phyloP scores from a whole-genome alignment of 2,113 vertebrate genomes.

The Myanophis thanlyinensis region DNA sequence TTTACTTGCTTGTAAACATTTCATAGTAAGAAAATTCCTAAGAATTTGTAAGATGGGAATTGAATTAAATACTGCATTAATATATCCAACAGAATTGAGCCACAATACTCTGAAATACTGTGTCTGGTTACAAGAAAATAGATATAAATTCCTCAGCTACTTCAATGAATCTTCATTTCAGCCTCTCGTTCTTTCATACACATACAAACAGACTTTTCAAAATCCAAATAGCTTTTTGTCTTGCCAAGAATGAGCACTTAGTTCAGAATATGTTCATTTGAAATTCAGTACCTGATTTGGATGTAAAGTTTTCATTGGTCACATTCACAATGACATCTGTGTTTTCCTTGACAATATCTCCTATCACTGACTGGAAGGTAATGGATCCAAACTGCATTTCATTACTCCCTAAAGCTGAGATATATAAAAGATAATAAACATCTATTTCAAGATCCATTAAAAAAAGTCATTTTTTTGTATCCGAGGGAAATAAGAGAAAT shows the following conservation, averaged over 20 bases:
- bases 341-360: slow-evolving; percentile 84
- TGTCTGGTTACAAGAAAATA: neutral
- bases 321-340: slow-evolving; percentile 87
- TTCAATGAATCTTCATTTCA: neutral
- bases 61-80: neutral
- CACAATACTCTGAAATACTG: neutral
- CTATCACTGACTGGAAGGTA: slow-evolving; percentile 71
- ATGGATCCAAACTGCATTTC: slow-evolving; percentile 80
- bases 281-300: slow-evolving; percentile 74
- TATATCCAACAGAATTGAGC: neutral
- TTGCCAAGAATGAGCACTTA: neutral
- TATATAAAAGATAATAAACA: neutral
- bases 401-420: slow-evolving; percentile 50
- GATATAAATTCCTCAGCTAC: neutral
- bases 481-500: neutral
- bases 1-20: neutral
- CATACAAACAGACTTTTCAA: neutral
- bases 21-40: neutral
- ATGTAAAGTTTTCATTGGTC: slow-evolving; percentile 70
- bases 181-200: neutral
- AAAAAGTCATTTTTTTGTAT: neutral
- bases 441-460: neutral
- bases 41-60: neutral
- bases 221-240: neutral
- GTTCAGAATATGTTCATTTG: neutral